These are phyloP conservation scores for Sapayoa aenigma DNA, from an alignment of 2,113 vertebrate species.

Conservation along the genomic window DNA sequence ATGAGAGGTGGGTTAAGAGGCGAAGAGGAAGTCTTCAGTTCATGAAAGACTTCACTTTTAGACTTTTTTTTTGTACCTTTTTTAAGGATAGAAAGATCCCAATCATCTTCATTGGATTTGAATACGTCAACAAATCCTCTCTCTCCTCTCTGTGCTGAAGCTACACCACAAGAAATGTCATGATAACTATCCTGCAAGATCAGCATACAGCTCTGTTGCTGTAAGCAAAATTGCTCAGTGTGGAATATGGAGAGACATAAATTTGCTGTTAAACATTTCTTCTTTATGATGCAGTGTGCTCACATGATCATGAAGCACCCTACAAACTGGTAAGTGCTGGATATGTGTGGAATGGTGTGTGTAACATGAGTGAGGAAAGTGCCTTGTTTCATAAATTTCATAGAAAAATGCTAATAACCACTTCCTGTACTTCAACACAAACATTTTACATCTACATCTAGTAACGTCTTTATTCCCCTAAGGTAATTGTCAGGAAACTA, in stretches of 20 bases:
- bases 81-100: background rate
- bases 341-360: background rate
- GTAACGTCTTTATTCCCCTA: background rate
- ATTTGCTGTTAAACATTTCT: conserved; percentile 2
- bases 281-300: background rate
- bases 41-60: background rate
- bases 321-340: background rate
- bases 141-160: background rate
- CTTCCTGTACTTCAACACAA: background rate
- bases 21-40: background rate
- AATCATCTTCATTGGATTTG: background rate
- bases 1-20: background rate
- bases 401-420: background rate
- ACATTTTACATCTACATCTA: background rate
- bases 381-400: background rate
- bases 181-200: background rate
- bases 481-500: background rate
- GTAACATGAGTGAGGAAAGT: background rate
- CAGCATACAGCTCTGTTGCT: background rate
- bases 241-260: background rate
- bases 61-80: background rate
- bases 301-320: background rate
- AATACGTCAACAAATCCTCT: background rate
- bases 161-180: background rate
- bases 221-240: background rate